Evolutionary conservation across 2,888 invertebrate genomes (phyloP), one percentile per base, ranked within the genome.

Genomic region (Cotesia congregata): DNA sequence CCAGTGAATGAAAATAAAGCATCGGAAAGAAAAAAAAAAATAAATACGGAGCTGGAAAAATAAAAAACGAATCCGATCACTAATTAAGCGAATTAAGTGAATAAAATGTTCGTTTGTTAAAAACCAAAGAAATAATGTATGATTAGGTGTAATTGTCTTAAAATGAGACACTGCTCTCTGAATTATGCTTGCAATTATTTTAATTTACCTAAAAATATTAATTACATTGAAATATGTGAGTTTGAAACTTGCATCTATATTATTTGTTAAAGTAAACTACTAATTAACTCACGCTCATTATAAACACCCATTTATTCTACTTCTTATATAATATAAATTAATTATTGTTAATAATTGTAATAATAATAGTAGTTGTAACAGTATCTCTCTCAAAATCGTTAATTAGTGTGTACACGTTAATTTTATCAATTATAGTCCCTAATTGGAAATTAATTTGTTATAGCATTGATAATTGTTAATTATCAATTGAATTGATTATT

Each of bases 331-430:
- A 68, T 41, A 30, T 15, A 60, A 60, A 30, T 62, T 38, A 59
- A 70, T 60, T 59, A 15, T 12, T 70, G 9, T 17, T 30, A 17
- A 60, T 70, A 68, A 67, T 62, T 9, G 60, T 50, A 68, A 20
- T 61, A 40, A 41, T 64, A 40, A 73, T 30, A 30, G 3, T 30
- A 30, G 12, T 50, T 50, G 30, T 30, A 30, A 30, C 30, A 30
- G 30, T 70, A 40, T 30, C 38, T 64, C 74, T 64, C 69, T 60
- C 60, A 15, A 69, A 17, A 41, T 64, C 74, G 76, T 77, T 79
- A 77, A 81, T 76, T 81, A 77, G 78, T 78, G 76, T 77, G 76
- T 77, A 77, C 75, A 77, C 68, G 77, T 79, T 77, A 71, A 71
- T 38, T 71, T 40, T 62, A 62, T 2, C 50, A 50, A 50, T 50